Evolutionary conservation across 2,888 invertebrate genomes (phyloP), one percentile per base, ranked within the genome.

Genomic region (Schrankia costaestrigalis): DNA sequence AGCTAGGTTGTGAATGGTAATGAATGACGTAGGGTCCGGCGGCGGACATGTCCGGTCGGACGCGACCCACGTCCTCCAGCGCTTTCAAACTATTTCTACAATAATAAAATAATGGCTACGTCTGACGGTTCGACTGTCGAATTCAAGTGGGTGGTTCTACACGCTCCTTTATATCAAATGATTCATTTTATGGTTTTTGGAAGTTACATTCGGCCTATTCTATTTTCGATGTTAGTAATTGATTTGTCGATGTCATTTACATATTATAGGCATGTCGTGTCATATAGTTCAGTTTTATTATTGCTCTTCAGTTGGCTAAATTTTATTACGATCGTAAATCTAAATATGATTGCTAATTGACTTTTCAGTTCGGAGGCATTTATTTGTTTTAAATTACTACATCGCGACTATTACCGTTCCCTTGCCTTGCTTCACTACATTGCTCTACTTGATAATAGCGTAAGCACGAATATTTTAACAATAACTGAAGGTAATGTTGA

Each of bases 41-140:
- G 82, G 59, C 77, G 64, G 69, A 61, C 74, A 56, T 63, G 64
- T 75, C 77, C 75, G 74, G 67, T 56, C 79, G 68, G 77, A 73
- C 68, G 52, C 71, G 73, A 71, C 78, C 73, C 76, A 71, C 68
- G 76, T 73, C 73, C 65, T 66, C 65, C 79, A 73, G 56, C 51
- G 64, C 57, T 62, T 63, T 63, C 68, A 62, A 56, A 50, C 55
- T 54, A 55, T 53, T 55, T 54, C 61, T 54, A 48, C 48, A 65
- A 55, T 57, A 63, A 63, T 66, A 66, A 63, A 65, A 63, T 57
- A 63, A 67, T 57, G 46, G 52, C 56, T 62, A 55, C 49, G 43
- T 51, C 47, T 44, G 44, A 51, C 59, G 34, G 35, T 37, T 46
- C 40, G 46, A 39, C 52, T 51, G 56, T 54, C 58, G 50, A 56